These are phyloP conservation scores for Melieria picta DNA, from an alignment of 2,888 invertebrate species.

Conservation along the genomic window DNA sequence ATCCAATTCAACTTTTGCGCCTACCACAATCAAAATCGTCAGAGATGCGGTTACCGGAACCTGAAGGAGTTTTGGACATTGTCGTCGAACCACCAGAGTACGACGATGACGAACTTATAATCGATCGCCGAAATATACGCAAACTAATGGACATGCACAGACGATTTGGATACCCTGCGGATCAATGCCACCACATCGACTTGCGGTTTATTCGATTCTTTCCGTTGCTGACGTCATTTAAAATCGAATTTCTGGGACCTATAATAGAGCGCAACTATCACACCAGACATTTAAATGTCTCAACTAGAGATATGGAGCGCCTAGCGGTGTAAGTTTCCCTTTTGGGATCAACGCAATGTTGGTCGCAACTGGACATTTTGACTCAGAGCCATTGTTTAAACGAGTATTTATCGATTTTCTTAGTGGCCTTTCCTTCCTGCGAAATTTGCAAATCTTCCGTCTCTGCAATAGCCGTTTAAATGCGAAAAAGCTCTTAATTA, in stretches of 20 bases:
- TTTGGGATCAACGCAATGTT: no score
- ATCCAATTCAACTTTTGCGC: neutral
- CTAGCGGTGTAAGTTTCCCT: slow-evolving; percentile 48
- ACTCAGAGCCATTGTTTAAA: neutral
- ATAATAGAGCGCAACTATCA: slow-evolving; percentile 50
- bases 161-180: slow-evolving; percentile 50
- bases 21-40: slow-evolving; percentile 23
- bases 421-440: slow-evolving; percentile 49
- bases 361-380: neutral
- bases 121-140: slow-evolving; percentile 50
- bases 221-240: slow-evolving; percentile 47
- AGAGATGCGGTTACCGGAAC: neutral
- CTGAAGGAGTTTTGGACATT: slow-evolving; percentile 43
- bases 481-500: slow-evolving; percentile 47
- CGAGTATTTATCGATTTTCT: neutral
- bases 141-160: slow-evolving; percentile 35
- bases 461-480: slow-evolving; percentile 58
- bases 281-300: slow-evolving; percentile 54
- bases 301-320: slow-evolving; percentile 52
- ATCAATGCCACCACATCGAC: slow-evolving; percentile 58
- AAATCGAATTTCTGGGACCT: slow-evolving; percentile 58
- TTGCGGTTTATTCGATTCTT: slow-evolving; percentile 54
- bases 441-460: slow-evolving; percentile 50
- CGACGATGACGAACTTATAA: slow-evolving; percentile 42
- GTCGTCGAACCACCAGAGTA: slow-evolving; percentile 48